These are phyloP conservation scores for Cantharis lateralis DNA, from an alignment of 2,888 invertebrate species.

Conservation along the genomic window DNA sequence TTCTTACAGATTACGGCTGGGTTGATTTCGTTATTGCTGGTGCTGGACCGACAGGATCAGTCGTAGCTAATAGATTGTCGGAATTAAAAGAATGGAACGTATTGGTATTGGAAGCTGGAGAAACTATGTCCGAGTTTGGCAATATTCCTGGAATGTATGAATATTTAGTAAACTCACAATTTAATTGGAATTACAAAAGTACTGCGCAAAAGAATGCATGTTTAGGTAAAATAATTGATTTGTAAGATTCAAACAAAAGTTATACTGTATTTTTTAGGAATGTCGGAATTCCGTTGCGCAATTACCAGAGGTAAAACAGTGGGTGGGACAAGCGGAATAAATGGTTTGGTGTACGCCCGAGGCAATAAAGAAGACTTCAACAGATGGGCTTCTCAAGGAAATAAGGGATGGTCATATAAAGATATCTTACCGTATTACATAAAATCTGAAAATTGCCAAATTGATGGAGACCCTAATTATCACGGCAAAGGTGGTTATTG, in stretches of 20 bases:
- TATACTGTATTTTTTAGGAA: not conserved
- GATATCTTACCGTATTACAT: slow-evolving; percentile 59
- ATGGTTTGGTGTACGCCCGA: slow-evolving; percentile 61
- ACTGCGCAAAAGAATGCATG: too few species aligned
- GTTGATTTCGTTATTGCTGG: not conserved
- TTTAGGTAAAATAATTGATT: too few species aligned
- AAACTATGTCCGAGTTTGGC: too few species aligned
- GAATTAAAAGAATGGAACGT: too few species aligned
- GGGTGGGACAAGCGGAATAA: slow-evolving; percentile 57
- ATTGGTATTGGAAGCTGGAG: too few species aligned
- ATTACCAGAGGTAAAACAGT: slow-evolving; percentile 63
- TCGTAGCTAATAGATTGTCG: too few species aligned
- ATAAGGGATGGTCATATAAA: slow-evolving; percentile 69
- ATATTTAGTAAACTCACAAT: too few species aligned
- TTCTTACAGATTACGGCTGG: not conserved
- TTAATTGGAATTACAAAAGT: too few species aligned
- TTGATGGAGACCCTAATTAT: slow-evolving; percentile 54
- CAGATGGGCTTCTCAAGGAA: slow-evolving; percentile 68
- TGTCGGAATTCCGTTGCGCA: slow-evolving; percentile 29
- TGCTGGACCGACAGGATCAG: too few species aligned
- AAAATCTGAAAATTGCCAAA: slow-evolving; percentile 54
- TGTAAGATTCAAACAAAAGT: too few species aligned
- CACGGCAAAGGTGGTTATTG: slow-evolving; percentile 65
- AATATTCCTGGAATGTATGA: too few species aligned
- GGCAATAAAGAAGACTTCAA: slow-evolving; percentile 71